A percentile compares a stretch with the other conserved stretches of the same genome.
Conservation (phyloP, 1,140 invertebrate species). For the Drosophila ironensis region DNA sequence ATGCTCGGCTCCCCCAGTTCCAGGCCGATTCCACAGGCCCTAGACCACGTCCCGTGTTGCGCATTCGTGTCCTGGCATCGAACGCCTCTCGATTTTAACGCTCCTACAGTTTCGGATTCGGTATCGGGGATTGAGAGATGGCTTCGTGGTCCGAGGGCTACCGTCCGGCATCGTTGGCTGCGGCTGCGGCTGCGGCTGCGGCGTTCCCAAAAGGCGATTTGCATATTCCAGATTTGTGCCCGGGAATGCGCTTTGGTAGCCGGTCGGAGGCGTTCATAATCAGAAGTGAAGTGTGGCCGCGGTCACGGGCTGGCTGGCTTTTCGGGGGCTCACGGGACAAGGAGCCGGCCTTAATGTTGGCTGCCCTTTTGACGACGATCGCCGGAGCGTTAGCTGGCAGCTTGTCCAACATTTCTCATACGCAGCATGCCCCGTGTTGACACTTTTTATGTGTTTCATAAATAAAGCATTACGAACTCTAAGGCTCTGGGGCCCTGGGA, state of each 20-base stretch:
- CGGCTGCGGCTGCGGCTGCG: constrained; percentile 64
- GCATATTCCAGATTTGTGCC: no score
- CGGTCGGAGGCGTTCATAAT: constrained; percentile 73
- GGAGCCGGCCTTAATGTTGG: not conserved
- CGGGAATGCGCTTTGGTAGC: no score
- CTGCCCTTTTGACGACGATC: constrained; percentile 17
- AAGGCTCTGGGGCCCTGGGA: constrained; percentile 15
- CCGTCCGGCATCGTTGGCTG: no score
- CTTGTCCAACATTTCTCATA: constrained; percentile 68
- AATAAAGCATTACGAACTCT: constrained; percentile 77
- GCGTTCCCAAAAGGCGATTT: constrained; percentile 69
- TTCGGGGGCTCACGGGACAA: not conserved
- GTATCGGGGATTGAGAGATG: no score
- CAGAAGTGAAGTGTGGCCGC: constrained; percentile 70
- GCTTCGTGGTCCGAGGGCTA: no score
- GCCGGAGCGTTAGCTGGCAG: not conserved
- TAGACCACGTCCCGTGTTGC: constrained; percentile 22
- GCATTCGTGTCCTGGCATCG: constrained; percentile 51
- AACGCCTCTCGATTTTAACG: constrained; percentile 44
- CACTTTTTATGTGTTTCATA: constrained; percentile 79
- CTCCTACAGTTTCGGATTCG: no score
- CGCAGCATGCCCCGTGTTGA: constrained; percentile 71
- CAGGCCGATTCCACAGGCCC: no score
- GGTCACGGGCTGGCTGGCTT: no score
- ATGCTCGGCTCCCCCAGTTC: no score